Base-by-base conservation (phyloP, 2,797 vertebrate genomes). In the Enteromius argenteus region DNA sequence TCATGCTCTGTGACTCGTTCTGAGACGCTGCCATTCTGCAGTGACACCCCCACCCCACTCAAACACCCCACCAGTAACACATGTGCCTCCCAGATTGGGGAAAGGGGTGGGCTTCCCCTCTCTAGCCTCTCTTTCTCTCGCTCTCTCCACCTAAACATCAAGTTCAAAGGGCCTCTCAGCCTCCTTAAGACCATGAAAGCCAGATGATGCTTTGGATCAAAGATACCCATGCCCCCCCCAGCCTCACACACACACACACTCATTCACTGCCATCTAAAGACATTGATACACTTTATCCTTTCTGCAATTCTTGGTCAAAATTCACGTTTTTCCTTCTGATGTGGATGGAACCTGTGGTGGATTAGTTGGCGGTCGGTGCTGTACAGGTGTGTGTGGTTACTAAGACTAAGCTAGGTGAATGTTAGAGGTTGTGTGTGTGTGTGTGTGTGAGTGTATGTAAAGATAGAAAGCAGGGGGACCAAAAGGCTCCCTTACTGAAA, bases 131-230 rank as follows among this genome's bases (percentile, higher is more conserved):
- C 89, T 92, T 62, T 74, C 42, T 49, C 69, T 81, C 90, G 84
- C 11, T 92, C 93, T 92, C 93, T 94, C 93, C 93, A 95, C 93
- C 93, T 94, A 95, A 95, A 94, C 93, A 94, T 92, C 91, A 85
- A 94, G 94, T 94, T 95, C 94, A 95, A 95, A 95, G 93, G 94
- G 93, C 93, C 93, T 86, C 92, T 93, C 91, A 90, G 92, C 93
- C 94, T 95, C 93, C 93, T 95, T 90, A 92, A 94, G 94, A 95
- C 93, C 94, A 94, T 95, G 94, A 95, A 95, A 95, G 94, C 94
- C 94, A 94, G 94, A 94, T 94, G 94, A 94, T 94, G 93, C 93
- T 92, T 83, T 91, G 93, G 94, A 95, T 95, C 95, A 95, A 95
- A 95, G 94, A 92, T 90, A 79, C 83, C 89, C 90, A 88, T 88